Evolutionary conservation across 2,888 invertebrate species (phyloP).

Genomic region (Matsumyia berberina): DNA sequence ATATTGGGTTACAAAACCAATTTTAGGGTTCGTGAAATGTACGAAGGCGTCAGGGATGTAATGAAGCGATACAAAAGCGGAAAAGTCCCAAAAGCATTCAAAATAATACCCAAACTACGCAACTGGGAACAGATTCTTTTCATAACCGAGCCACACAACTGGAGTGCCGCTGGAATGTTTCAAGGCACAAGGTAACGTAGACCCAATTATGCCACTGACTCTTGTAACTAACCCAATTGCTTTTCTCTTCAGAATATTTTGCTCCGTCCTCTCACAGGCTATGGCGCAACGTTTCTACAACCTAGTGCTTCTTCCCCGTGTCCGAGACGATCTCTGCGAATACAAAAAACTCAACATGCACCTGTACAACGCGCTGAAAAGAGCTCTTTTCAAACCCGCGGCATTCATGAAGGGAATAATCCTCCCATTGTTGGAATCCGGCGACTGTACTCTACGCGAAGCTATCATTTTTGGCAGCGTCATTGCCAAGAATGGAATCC

Average conservation of each 20-base stretch:
- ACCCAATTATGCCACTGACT: neutral
- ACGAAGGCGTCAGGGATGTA: conserved; percentile 95
- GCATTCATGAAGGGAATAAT: conserved; percentile 98
- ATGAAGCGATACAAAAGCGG: conserved; percentile 96
- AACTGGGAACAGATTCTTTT: conserved; percentile 98
- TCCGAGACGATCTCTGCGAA: conserved; percentile 97
- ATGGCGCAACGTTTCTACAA: conserved; percentile 98
- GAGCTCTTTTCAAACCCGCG: conserved; percentile 97
- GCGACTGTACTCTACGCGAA: conserved; percentile 97
- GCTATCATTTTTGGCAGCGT: conserved; percentile 98
- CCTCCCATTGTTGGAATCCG: conserved; percentile 91
- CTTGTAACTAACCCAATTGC: neutral
- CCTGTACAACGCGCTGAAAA: conserved; percentile 96
- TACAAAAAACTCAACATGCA: conserved; percentile 98
- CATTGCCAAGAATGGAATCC: conserved; percentile 95
- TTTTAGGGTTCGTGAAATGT: conserved; percentile 91
- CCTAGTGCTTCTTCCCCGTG: conserved; percentile 94
- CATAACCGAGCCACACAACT: conserved; percentile 95
- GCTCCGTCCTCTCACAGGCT: conserved; percentile 97
- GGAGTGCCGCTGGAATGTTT: conserved; percentile 99
- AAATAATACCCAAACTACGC: conserved; percentile 94
- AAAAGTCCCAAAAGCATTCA: conserved; percentile 98
- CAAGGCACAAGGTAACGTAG: conserved; percentile 85
- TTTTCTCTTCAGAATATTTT: conserved; percentile 91
- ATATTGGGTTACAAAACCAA: conserved; percentile 5